Base-by-base conservation (phyloP, 2,888 invertebrate genomes). In the Marasmarcha lunaedactyla region DNA sequence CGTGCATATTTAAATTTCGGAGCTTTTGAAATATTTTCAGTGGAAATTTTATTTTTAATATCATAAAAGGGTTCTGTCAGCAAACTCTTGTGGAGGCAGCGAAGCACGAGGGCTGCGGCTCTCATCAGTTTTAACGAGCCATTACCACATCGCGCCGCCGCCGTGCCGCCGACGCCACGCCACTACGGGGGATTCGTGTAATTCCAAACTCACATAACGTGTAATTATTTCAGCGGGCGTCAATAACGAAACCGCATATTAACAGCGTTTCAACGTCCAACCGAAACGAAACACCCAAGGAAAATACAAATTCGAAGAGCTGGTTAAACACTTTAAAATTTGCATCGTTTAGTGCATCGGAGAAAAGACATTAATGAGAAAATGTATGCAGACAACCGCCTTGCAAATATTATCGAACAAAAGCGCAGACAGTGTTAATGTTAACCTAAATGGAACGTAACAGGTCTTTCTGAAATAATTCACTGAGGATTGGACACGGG, bases 81-180 rank as follows among this genome's bases (percentile, higher is more conserved):
- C 58, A 52, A 54, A 49, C 47, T 50, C 44, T 54, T 48, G 49
- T 49, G 45, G 56, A 59, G 52, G 53, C 63, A 57, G 49, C 55
- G 57, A 59, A 51, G 58, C 56, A 35, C 35, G 57, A 36, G 65
- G 66, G 63, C 63, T 65, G 62, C 58, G 66, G 67, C 67, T 66
- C 77, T 78, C 81, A 77, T 81, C 81, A 79, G 73, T 68, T 74
- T 76, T 78, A 79, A 81, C 77, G 81, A 81, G 67, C 73, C 73
- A 77, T 79, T 76, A 74, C 78, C 60, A 57, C 57, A 48, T 47
- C 46, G 33, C 42, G 35, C 35, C 48, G 46, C 54, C 57, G 47
- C 54, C 48, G n/a, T n/a, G n/a, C n/a, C n/a, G n/a, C n/a, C n/a
- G n/a, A n/a, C n/a, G n/a, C n/a, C n/a, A n/a, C n/a, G 20, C 20